Evolutionary conservation across 2,888 invertebrate species (phyloP), one percentile per base, ranked within the genome.

Genomic region (Anarsia innoxiella): DNA sequence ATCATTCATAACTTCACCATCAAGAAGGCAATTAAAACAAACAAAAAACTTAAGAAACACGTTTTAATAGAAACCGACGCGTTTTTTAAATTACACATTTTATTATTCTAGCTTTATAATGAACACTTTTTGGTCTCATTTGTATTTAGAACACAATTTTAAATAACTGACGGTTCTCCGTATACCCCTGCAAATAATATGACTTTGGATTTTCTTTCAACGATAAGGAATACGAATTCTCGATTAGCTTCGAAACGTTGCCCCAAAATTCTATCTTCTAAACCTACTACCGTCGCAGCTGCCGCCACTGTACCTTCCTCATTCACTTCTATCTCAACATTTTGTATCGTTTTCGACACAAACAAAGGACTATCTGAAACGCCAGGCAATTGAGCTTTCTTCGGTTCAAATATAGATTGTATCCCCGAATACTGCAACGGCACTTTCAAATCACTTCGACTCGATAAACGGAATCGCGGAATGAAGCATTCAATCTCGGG

Each of bases 221-320:
- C 76, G 27, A 92, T 89, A 44, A 91, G 63, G 63, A 89, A 92
- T 23, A 87, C 85, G 53, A 92, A 92, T 11, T 91, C 91, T 51
- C 86, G 87, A 53, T 91, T 90, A 0, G 89, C 88, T 48, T 85
- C 82, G 49, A 91, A 89, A 45, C 86, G 83, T 13, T 88, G 88
- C 1, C 70, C 72, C 13, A 80, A 44, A 23, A 80, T 70, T 16
- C 82, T 73, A 19, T 82, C 78, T 55, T 84, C 80, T 29, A 84
- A 55, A 1, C 79, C 80, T 0, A 82, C 66, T 0, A 83, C 84
- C 2, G 91, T 87, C 0, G 88, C 87, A 0, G 89, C 88, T 0
- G 89, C 86, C 0, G 92, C 92, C 2, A 88, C 87, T 0, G 92
- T 92, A 0, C 93, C 93, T 56, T 91, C 88, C 68, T 93, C 93